These are phyloP conservation scores for Trididemnum nubilum DNA, from an alignment of 23 tunicate genomes.

Conservation along the genomic window DNA sequence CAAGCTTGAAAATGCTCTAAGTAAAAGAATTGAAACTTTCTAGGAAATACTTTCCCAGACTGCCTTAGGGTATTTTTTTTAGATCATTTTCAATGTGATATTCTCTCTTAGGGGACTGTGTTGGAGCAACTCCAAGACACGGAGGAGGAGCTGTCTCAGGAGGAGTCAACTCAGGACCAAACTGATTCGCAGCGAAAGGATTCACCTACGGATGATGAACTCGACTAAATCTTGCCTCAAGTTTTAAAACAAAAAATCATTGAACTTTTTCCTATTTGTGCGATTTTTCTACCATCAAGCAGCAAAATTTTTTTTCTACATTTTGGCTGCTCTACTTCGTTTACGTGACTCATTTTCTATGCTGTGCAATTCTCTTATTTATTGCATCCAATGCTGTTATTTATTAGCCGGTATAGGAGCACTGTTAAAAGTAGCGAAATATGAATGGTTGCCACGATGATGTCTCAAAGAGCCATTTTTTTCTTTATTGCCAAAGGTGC, in stretches of 20 bases:
- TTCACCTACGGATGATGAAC: neutral
- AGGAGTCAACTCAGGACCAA: neutral
- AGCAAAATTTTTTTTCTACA: neutral
- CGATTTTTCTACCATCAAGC: neutral
- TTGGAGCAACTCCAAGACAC: constrained; percentile 26
- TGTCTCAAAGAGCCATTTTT: too few relatives aligned
- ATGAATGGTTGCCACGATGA: too few relatives aligned
- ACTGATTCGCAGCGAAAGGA: neutral
- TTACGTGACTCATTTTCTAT: too few relatives aligned
- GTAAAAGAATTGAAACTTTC: too few relatives aligned
- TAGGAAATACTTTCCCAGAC: too few relatives aligned
- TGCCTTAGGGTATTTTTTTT: too few relatives aligned
- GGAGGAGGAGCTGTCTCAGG: constrained; percentile 18
- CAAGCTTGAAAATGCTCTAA: too few relatives aligned
- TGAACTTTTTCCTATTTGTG: neutral
- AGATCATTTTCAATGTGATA: too few relatives aligned
- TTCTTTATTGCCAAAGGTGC: neutral
- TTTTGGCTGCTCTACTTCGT: too few relatives aligned
- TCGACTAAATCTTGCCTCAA: constrained; percentile 7
- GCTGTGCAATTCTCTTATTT: neutral
- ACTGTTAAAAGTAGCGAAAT: too few relatives aligned
- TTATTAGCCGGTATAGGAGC: too few relatives aligned
- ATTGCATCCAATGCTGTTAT: neutral
- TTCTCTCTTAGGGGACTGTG: too few relatives aligned
- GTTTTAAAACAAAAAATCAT: neutral